Evolutionary conservation across 2,113 vertebrate species (phyloP).

Genomic region (Eubucco bourcierii): DNA sequence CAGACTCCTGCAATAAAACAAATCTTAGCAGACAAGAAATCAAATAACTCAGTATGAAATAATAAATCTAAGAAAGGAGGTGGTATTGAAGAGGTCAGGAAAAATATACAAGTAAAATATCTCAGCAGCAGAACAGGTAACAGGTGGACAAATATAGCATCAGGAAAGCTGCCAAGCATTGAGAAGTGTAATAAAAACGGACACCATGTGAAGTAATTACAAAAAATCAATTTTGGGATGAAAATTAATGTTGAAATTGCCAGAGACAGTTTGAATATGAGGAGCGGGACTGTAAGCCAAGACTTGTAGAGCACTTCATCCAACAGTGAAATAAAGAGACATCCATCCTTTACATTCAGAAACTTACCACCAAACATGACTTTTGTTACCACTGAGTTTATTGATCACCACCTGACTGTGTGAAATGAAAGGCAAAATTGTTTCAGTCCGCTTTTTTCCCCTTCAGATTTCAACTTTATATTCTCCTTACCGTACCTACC

Average conservation of each 20-base stretch:
- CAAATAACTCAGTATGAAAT: constrained; percentile 43
- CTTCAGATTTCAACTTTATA: not conserved
- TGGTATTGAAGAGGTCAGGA: constrained; percentile 34
- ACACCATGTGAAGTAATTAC: constrained; percentile 16
- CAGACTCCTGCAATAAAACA: not conserved
- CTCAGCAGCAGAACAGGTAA: not conserved
- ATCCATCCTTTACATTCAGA: not conserved
- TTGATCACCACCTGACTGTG: not conserved
- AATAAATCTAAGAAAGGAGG: constrained; percentile 45
- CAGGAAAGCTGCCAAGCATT: constrained; percentile 18
- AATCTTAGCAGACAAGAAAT: constrained; percentile 58
- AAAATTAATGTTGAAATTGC: not conserved
- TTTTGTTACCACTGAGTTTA: not conserved
- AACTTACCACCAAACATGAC: not conserved
- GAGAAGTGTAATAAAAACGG: not conserved
- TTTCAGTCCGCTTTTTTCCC: not conserved
- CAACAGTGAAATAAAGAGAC: not conserved
- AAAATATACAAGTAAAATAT: not conserved
- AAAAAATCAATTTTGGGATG: not conserved
- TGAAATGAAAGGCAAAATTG: not conserved
- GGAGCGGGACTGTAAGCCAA: not conserved
- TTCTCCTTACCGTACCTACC: not conserved
- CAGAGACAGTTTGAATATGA: not conserved
- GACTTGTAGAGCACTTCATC: not conserved
- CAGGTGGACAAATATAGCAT: constrained; percentile 23